Evolutionary conservation across 2,113 vertebrate genomes (phyloP).

Genomic region (Alouatta palliata): DNA sequence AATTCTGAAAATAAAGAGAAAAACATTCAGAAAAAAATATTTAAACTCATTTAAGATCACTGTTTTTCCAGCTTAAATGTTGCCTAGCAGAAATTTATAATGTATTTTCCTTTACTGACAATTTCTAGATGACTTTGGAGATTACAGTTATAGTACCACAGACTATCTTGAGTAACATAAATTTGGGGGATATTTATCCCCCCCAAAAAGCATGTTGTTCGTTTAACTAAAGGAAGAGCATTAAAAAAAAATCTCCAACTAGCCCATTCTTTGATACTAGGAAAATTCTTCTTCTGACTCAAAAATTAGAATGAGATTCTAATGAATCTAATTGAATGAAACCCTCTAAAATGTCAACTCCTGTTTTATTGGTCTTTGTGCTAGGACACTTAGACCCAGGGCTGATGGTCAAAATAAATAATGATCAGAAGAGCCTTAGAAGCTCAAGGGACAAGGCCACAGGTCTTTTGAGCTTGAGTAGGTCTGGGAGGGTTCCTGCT

Average conservation of each 20-base stretch:
- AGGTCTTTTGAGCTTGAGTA: background rate
- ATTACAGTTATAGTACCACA: background rate
- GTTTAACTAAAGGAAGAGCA: background rate
- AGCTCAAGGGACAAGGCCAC: background rate
- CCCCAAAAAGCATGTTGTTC: background rate
- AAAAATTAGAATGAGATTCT: background rate
- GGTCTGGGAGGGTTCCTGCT: background rate
- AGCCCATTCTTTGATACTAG: background rate
- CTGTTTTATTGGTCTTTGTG: background rate
- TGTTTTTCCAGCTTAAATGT: background rate
- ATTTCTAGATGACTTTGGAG: background rate
- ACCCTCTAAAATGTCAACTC: background rate
- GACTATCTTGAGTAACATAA: background rate
- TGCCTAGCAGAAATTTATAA: background rate
- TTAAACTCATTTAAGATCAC: background rate
- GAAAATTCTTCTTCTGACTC: background rate
- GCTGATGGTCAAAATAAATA: background rate
- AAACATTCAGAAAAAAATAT: background rate
- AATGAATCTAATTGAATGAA: background rate
- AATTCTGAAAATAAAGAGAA: background rate
- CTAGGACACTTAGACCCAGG: background rate
- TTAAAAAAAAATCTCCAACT: background rate
- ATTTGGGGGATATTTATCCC: background rate
- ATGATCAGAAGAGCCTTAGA: background rate
- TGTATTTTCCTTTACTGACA: background rate